Percentiles rank a stretch among this genome's conserved stretches.
Conservation (phyloP, 2,888 invertebrate genomes). For the Crematogaster levior region DNA sequence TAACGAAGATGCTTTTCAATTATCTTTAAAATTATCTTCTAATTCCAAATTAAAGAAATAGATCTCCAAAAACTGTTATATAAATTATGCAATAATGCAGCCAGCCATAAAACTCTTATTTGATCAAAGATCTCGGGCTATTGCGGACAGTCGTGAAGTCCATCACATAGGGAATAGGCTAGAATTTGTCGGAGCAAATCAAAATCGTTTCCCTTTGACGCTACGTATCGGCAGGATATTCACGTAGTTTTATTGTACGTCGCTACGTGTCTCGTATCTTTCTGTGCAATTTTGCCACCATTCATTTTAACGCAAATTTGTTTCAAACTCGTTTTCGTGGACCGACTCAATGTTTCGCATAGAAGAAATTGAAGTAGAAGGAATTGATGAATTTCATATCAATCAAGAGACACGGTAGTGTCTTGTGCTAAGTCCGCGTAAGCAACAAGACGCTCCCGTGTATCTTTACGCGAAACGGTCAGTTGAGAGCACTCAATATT, state of each 20-base stretch:
- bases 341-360: neutral
- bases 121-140: neutral
- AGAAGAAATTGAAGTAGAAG: conserved; percentile 10
- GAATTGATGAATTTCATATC: neutral
- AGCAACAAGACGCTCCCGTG: no score
- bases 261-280: conserved; percentile 49
- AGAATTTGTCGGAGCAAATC: conserved; percentile 39
- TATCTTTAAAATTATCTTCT: neutral
- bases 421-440: no score
- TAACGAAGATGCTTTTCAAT: neutral
- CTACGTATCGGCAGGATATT: conserved; percentile 24
- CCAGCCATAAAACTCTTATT: neutral
- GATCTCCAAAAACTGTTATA: neutral
- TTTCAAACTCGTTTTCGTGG: conserved; percentile 14
- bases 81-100: neutral
- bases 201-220: conserved; percentile 51
- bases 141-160: neutral
- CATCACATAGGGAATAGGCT: neutral
- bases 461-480: no score
- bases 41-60: neutral
- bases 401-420: no score
- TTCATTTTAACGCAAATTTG: conserved; percentile 48
- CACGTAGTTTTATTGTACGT: conserved; percentile 49
- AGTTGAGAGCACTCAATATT: no score
- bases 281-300: conserved; percentile 8